phyloP scores from a whole-genome alignment of 1,140 invertebrate genomes.

The Ladona fulva region DNA sequence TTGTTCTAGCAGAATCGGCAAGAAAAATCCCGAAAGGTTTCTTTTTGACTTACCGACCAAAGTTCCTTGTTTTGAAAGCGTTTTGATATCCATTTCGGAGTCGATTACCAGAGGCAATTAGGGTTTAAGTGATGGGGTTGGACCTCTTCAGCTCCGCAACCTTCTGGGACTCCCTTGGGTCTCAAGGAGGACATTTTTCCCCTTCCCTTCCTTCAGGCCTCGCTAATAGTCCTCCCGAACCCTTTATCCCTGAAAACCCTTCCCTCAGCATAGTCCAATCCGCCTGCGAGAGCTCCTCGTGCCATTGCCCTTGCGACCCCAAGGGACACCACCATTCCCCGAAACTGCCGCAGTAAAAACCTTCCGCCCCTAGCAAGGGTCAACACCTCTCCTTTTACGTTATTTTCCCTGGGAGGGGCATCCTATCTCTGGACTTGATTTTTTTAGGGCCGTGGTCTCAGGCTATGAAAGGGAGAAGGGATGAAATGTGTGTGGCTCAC shows the following conservation, averaged over 20 bases:
- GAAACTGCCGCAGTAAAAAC: neutral
- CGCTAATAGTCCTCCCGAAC: neutral
- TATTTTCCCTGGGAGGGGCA: neutral
- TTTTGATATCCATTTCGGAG: neutral
- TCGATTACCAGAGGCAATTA: neutral
- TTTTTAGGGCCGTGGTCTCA: neutral
- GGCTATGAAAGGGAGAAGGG: neutral
- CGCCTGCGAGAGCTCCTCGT: too few species aligned
- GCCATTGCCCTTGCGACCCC: too few species aligned
- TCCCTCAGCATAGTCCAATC: neutral
- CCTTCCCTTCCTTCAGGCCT: neutral
- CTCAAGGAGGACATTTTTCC: neutral
- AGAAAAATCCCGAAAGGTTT: too few species aligned
- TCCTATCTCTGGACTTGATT: neutral
- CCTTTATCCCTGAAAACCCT: neutral
- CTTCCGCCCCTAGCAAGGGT: neutral
- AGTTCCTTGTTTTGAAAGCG: neutral
- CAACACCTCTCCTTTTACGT: neutral
- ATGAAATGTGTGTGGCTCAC: neutral
- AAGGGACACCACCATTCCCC: neutral
- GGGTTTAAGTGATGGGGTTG: neutral
- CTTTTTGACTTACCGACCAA: too few species aligned
- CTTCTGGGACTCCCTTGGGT: neutral
- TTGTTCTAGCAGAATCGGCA: too few species aligned
- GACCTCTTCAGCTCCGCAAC: neutral